Evolutionary conservation across 2,113 vertebrate species (phyloP), one percentile per base, ranked within the genome.

Genomic region (Nesoenas mayeri): DNA sequence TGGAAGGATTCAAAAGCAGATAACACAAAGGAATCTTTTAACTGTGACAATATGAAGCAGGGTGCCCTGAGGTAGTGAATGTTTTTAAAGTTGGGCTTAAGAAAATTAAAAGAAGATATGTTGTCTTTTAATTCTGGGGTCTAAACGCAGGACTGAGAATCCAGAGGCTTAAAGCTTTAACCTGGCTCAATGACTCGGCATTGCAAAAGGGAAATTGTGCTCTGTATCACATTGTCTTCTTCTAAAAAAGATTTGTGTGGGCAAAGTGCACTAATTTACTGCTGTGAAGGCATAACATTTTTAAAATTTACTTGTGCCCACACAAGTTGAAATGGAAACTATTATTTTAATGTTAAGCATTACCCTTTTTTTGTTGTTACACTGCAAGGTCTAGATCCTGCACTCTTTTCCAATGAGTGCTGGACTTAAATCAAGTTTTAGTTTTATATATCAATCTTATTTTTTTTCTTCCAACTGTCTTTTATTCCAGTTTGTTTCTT

Each of bases 271-370:
- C 70, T 85, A 38, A 94, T 91, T 81, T 91, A 60, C 92, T 58
- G 26, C 54, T 54, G 29, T 22, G 53, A 81, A 95, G 62, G 62
- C 47, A 89, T 75, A 96, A 65, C 57, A 61, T 40, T 75, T 92
- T 93, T 85, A 2, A 54, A 77, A 79, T 66, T 82, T 91, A 53
- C 36, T 72, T 74, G 25, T 84, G 54, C 86, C 83, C 62, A 81
- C 80, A 64, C 89, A 79, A 88, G 28, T 82, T 88, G 92, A 85
- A 94, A 94, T 91, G 44, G 91, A 96, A 96, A 89, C 93, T 91
- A 67, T 91, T 77, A 87, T 91, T 96, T 96, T 89, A 62, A 69
- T 53, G 31, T 54, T 62, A 72, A 77, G 38, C 29, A 25, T 79
- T 91, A 32, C 11, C 12, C 56, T 56, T 44, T 56, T 65, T 54